Evolutionary conservation across 2,888 invertebrate genomes (phyloP).

Genomic region (Mesorhabditis spiculigera): DNA sequence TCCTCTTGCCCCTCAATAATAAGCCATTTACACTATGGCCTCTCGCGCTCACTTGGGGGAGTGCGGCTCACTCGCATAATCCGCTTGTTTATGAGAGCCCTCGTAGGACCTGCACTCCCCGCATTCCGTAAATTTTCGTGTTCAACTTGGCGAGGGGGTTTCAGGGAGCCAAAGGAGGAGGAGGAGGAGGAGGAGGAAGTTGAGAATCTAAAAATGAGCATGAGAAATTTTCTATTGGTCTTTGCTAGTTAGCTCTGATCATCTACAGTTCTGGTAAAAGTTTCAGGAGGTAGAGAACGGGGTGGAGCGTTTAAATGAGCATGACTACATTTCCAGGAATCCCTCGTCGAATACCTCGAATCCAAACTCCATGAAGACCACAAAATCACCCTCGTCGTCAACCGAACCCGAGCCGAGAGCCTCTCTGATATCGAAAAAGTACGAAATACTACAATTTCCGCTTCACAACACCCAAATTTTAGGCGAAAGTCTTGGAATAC

Average conservation of each 20-base stretch:
- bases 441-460: not conserved
- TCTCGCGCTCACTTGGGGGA: too few relatives aligned
- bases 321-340: not conserved
- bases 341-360: not conserved
- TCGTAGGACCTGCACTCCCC: not conserved
- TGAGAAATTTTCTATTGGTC: too few relatives aligned
- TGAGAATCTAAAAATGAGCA: too few relatives aligned
- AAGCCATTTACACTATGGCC: too few relatives aligned
- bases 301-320: not conserved
- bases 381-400: constrained; percentile 3
- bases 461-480: not conserved
- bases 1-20: too few relatives aligned
- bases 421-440: not conserved
- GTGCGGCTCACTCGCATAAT: not conserved
- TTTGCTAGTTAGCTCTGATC: too few relatives aligned
- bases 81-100: constrained; percentile 1
- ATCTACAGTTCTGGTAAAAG: too few relatives aligned
- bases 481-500: constrained; percentile 4
- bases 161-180: too few relatives aligned
- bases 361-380: not conserved
- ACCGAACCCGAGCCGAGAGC: constrained; percentile 4
- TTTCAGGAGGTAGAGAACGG: not conserved
- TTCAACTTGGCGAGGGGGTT: not conserved
- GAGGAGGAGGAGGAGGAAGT: too few relatives aligned
- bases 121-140: not conserved